These are phyloP conservation scores for Rhaphigaster nebulosa DNA, from an alignment of 2,888 invertebrate genomes.

Conservation along the genomic window DNA sequence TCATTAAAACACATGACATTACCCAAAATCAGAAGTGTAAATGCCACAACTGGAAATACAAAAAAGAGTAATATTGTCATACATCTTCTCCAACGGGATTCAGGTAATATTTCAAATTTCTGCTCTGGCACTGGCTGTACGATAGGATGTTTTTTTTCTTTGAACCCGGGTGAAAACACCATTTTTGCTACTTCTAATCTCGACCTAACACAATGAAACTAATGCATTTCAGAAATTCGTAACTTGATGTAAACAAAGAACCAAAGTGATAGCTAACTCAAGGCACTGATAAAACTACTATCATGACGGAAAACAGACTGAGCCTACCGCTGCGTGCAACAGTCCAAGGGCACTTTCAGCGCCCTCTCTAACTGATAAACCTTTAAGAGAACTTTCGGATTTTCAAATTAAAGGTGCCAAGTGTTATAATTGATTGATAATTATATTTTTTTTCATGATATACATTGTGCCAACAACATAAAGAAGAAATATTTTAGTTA, in stretches of 20 bases:
- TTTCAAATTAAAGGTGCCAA: background rate
- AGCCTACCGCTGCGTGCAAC: background rate
- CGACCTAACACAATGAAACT: background rate
- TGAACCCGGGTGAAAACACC: background rate
- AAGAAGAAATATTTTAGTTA: background rate
- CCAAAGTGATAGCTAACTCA: background rate
- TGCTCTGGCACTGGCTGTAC: background rate
- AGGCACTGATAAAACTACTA: background rate
- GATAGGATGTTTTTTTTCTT: background rate
- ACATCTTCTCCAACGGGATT: slow-evolving; percentile 10
- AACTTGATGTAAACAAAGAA: background rate
- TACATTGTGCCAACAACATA: background rate
- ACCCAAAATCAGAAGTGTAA: slow-evolving; percentile 20
- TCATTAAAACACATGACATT: slow-evolving; percentile 43
- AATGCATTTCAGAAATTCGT: background rate
- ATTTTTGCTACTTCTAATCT: background rate
- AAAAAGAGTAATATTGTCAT: slow-evolving; percentile 39
- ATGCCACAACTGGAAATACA: slow-evolving; percentile 15
- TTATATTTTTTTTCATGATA: background rate
- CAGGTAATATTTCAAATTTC: slow-evolving; percentile 24
- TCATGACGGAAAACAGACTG: background rate
- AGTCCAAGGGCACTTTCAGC: background rate
- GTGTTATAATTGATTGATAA: background rate
- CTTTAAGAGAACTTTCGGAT: background rate
- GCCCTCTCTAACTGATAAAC: background rate